Evolutionary conservation across 2,888 invertebrate species (phyloP), one percentile per base, ranked within the genome.

Genomic region (Mythimna pallens): DNA sequence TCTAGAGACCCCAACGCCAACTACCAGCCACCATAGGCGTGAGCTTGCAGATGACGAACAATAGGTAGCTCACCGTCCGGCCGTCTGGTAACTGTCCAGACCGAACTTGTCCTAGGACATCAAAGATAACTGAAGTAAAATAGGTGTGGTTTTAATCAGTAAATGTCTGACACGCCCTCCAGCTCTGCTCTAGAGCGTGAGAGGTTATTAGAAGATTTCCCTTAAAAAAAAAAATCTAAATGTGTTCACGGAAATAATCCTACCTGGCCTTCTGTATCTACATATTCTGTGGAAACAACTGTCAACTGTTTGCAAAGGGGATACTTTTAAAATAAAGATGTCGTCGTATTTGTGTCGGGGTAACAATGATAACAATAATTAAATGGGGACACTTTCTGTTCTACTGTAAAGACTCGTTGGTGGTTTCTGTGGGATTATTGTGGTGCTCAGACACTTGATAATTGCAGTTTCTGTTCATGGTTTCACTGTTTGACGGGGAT

Each of bases 251-350:
- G 1, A 1, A 17, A 63, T 8, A 25, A 10, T 5, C 4, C 25
- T 12, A 50, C 8, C 7, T 22, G 12, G 36, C 36, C 54, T 70
- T 78, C 70, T 78, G 70, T 9, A 12, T 1, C 1, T 40, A 17
- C 2, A 2, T 61, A n/a, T 12, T 70, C 30, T 17, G 22, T 61
- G 47, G 30, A 12, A 59, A 20, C 20, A 52, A 65, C 54, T 65
- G 69, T 52, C 62, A n/a, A 67, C 72, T 59, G 47, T 73, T 78
- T 73, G 65, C 57, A 55, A 40, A 59, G 68, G 59, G 64, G 54
- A 64, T 75, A 81, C 63, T 80, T 78, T 75, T 78, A 74, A 75
- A 80, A 80, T 80, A 78, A 78, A 80, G 76, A 73, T 73, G 80
- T 77, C 80, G 66, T 58, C 77, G 62, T 74, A 77, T 80, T 77